Base-by-base conservation (phyloP, 2,113 vertebrate species). In the Ovis aries region DNA sequence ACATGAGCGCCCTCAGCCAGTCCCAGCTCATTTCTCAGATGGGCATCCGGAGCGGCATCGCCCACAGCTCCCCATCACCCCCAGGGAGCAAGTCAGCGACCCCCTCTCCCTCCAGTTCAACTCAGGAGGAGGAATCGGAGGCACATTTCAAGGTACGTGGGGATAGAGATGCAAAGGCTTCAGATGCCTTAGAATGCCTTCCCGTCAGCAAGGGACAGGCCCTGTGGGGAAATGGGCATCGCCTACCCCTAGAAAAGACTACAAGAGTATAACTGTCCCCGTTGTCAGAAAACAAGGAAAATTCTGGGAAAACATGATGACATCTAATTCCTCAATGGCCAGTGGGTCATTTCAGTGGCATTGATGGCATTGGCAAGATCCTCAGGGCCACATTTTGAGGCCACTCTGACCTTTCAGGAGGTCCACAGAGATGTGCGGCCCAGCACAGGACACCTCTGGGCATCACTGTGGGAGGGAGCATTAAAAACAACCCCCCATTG, bases 31-130 rank as follows among this genome's bases (percentile, higher is more conserved):
- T 99, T 97, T 99, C 99, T 95, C 99, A 99, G 99, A 99, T 99
- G 99, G 99, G 99, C 95, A 97, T 99, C 97, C 98, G 99, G 60
- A 99, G 99, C 1, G 92, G 99, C 93, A 98, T 99, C 85, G 98
- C 99, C 97, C 99, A 99, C n/a, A 99, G 99, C 94, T 99, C 99
- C 98, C 99, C 99, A 27, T 99, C 99, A 0, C 99, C 99, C 97
- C 99, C 99, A 0, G 99, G 99, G 97, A 99, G 99, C 99, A 99
- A 99, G 98, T 99, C 99, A 50, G 99, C 99, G 53, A 99, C 99
- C 29, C 99, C 99, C 77, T 99, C 99, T 95, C 99, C 99, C 98
- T 99, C 99, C 96, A 99, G 99, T 94, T 99, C 99, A 95, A 99
- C 99, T 96, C 99, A 99, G 99, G 99, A 99, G 99, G 99, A 99